Base-by-base conservation (phyloP, 1,140 invertebrate genomes). In the Alviniconcha marisindica region DNA sequence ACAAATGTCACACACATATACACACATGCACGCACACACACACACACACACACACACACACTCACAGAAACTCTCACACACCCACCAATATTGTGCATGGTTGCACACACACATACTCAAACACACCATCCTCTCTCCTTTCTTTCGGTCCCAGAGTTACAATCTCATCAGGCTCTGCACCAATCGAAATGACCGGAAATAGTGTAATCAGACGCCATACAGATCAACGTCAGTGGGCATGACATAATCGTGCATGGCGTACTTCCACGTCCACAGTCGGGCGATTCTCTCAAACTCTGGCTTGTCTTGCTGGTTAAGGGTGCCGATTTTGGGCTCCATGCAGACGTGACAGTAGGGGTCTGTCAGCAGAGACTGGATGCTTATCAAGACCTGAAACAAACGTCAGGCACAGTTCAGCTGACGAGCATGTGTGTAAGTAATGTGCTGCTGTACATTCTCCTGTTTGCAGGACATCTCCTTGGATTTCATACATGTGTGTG, bases 311-410 rank as follows among this genome's bases (percentile, higher is more conserved):
- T 95, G 94, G 90, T 98, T 98, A 92, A 98, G 95, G 82, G 95
- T 94, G 4, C 97, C 97, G 54, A 98, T 93, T 83, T 95, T 95
- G 31, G 97, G 97, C 91, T 98, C 97, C 98, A 99, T 99, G 90
- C 97, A 97, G 4, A 97, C 95, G 94, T 96, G 95, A 88, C 96
- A 97, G 90, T 96, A 98, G 0, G 98, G 97, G 94, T 99, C 98
- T 0, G 97, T 99, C 31, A 99, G 94, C 54, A 98, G 94, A 88
- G 97, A 98, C 94, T 98, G 97, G 60, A 94, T 93, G 80, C 92
- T 93, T 28, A 94, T 92, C 14, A 94, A 85, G 0, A 86, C 84
- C 78, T 80, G 78, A 28, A 15, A 48, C 44, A 48, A 48, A 48
- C 44, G 18, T n/a, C n/a, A n/a, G n/a, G n/a, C n/a, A n/a, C n/a